Conservation (phyloP, 1,140 invertebrate species). For the Apis dorsata region DNA sequence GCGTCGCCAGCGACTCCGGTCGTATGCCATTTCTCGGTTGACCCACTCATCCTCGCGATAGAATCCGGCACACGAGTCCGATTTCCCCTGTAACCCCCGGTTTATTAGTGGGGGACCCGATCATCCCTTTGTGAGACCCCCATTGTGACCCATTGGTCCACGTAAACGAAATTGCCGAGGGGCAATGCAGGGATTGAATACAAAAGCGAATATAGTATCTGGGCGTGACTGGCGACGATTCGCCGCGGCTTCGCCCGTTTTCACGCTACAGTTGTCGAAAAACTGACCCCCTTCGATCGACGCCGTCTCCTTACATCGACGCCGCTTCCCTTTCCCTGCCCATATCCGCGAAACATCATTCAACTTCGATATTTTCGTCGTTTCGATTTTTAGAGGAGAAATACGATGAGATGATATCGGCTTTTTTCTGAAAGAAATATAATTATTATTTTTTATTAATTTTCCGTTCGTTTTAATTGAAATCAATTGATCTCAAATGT, state of each 20-base stretch:
- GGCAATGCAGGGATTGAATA: slow-evolving; percentile 70
- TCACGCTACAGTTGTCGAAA: slow-evolving; percentile 70
- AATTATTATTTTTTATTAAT: no score
- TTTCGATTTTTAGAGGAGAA: no score
- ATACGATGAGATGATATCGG: no score
- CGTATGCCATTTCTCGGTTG: slow-evolving; percentile 71
- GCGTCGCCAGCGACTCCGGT: slow-evolving; percentile 28
- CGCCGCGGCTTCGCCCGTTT: slow-evolving; percentile 72
- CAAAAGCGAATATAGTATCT: slow-evolving; percentile 75
- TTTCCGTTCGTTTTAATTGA: no score
- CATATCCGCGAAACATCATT: slow-evolving; percentile 9
- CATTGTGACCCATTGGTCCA: slow-evolving; percentile 74
- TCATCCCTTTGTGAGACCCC: slow-evolving; percentile 73
- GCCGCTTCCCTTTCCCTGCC: neutral
- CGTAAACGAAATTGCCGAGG: slow-evolving; percentile 75
- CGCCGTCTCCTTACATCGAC: neutral
- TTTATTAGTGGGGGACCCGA: slow-evolving; percentile 73
- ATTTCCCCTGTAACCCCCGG: slow-evolving; percentile 69
- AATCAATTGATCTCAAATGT: no score
- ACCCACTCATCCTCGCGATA: slow-evolving; percentile 73
- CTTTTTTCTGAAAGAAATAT: no score
- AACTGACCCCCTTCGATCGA: slow-evolving; percentile 64
- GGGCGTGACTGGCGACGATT: slow-evolving; percentile 76
- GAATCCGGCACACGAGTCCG: slow-evolving; percentile 71
- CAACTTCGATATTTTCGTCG: neutral